Evolutionary conservation across 1,140 invertebrate genomes (phyloP).

Genomic region (Grapholita molesta): DNA sequence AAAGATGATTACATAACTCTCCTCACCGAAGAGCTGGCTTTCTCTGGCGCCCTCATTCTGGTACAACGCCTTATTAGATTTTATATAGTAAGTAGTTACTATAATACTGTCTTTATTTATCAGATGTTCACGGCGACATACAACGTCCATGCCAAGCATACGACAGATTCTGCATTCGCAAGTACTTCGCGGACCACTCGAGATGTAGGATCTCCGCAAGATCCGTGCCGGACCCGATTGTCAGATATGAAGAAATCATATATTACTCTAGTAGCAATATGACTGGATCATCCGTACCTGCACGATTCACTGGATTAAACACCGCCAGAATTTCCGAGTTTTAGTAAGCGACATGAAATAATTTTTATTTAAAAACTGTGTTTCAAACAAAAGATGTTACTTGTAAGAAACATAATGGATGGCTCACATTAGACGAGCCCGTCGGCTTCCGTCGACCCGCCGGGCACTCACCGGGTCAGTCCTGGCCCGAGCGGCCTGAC

Average conservation of each 20-base stretch:
- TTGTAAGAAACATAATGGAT: no score
- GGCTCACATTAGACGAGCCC: no score
- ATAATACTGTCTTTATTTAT: not conserved
- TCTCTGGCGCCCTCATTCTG: no score
- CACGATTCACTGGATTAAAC: not conserved
- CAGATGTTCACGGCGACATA: not conserved
- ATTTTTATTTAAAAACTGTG: no score
- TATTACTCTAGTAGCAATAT: not conserved
- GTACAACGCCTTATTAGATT: no score
- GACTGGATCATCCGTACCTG: not conserved
- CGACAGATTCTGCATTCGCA: constrained; percentile 1
- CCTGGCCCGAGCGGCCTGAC: no score
- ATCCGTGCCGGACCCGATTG: not conserved
- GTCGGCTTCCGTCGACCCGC: no score
- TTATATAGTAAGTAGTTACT: no score
- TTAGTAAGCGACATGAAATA: not conserved
- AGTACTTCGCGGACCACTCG: constrained; percentile 6
- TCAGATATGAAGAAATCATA: not conserved
- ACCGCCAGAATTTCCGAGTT: not conserved
- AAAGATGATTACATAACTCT: no score
- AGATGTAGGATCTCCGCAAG: not conserved
- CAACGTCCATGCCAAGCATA: not conserved
- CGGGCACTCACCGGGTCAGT: no score
- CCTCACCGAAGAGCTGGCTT: no score
- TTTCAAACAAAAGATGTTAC: no score